A percentile compares a stretch with the other conserved stretches of the same genome.
Evolutionary conservation across 2,888 invertebrate genomes (phyloP).

Genomic region (Belgica antarctica): DNA sequence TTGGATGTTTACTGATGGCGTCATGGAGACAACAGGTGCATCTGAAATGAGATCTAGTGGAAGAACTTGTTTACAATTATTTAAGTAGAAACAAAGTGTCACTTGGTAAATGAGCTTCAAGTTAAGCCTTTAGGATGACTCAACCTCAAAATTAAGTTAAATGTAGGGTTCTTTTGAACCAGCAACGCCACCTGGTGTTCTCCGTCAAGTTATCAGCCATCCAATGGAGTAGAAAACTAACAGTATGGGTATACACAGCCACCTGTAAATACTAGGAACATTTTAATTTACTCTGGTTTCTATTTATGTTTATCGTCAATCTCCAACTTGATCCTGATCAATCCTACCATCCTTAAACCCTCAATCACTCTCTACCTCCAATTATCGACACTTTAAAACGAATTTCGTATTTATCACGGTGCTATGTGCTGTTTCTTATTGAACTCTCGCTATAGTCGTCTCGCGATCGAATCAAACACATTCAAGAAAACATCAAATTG

Average conservation of each 20-base stretch:
- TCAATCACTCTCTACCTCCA: no score
- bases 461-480: conserved; percentile 79
- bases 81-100: not conserved
- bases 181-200: no score
- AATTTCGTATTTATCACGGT: not conserved
- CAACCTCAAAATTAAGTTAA: no score
- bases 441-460: conserved; percentile 63
- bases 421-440: conserved; percentile 46
- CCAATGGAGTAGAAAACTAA: no score
- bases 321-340: conserved; percentile 36
- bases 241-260: conserved; percentile 47
- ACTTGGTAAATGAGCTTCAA: not conserved
- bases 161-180: no score
- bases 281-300: conserved; percentile 15
- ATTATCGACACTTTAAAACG: not conserved
- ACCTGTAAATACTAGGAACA: not conserved
- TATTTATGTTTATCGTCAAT: conserved; percentile 33
- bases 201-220: no score
- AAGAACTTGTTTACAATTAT: no score
- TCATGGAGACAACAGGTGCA: no score
- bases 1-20: no score
- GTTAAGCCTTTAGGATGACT: no score
- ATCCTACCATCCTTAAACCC: not conserved
- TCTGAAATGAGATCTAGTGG: no score
- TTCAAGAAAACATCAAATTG: conserved; percentile 84